phyloP scores from a whole-genome alignment of 2,113 vertebrate genomes.

The Chaetops frenatus region DNA sequence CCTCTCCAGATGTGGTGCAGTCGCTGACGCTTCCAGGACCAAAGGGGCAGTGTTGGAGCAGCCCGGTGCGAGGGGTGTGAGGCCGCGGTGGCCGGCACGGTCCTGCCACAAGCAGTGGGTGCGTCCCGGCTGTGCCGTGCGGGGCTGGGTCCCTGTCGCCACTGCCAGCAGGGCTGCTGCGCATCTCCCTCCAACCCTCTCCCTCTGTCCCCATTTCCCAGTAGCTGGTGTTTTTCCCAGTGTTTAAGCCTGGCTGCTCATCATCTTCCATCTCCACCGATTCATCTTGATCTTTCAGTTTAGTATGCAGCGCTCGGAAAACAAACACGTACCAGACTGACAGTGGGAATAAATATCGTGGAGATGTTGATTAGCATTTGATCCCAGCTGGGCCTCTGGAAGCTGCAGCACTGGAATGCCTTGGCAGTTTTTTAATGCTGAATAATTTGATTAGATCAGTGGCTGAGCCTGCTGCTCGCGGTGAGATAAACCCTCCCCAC shows the following conservation, averaged over 20 bases:
- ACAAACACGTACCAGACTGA: slow-evolving; percentile 72
- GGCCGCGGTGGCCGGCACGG: background rate
- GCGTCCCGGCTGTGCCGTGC: fast-evolving
- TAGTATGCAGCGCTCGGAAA: slow-evolving; percentile 74
- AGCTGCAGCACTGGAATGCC: slow-evolving; percentile 74
- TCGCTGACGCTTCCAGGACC: fast-evolving
- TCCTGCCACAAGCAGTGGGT: fast-evolving
- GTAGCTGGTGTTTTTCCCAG: background rate
- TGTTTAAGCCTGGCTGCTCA: slow-evolving; percentile 7
- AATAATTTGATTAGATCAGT: slow-evolving; percentile 81
- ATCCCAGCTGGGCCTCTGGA: slow-evolving; percentile 76
- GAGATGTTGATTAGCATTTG: slow-evolving; percentile 76
- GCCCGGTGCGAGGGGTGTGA: fast-evolving
- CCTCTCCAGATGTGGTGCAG: fast-evolving
- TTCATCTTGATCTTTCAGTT: slow-evolving; percentile 45
- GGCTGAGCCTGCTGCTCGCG: slow-evolving; percentile 73
- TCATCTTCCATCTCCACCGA: slow-evolving; percentile 33
- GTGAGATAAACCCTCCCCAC: slow-evolving; percentile 72
- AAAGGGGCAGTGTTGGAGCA: background rate
- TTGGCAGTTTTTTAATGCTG: slow-evolving; percentile 78
- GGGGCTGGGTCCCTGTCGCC: fast-evolving
- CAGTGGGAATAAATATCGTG: slow-evolving; percentile 76
- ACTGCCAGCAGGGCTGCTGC: background rate
- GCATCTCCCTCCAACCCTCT: fast-evolving
- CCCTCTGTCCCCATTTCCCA: fast-evolving